A percentile compares a stretch with the other conserved stretches of the same genome.
Evolutionary conservation across 2,113 vertebrate species (phyloP).

Genomic region (Podocnemis expansa): DNA sequence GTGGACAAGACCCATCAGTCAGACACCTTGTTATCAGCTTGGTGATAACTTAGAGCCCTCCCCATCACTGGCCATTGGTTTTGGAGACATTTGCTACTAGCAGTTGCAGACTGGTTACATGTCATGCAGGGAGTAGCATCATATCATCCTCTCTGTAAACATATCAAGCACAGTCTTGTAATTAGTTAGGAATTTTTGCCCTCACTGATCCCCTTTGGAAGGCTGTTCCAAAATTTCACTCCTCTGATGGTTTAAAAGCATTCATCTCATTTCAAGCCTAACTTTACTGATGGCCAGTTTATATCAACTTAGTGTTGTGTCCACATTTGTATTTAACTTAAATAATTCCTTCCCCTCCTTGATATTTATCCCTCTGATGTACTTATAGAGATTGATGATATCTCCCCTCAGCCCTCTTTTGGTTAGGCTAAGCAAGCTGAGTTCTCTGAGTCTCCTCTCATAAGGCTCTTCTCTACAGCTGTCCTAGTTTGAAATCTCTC

Average conservation of each 20-base stretch:
- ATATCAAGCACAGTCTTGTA: background rate
- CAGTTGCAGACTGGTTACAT: too few species aligned
- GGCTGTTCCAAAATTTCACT: background rate
- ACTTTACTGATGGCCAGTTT: background rate
- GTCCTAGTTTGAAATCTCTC: too few species aligned
- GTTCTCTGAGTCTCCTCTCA: too few species aligned
- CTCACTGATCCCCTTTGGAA: background rate
- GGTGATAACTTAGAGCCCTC: background rate
- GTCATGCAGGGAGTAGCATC: background rate
- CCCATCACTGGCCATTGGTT: background rate
- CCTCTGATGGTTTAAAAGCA: background rate
- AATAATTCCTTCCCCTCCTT: background rate
- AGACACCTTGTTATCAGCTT: background rate
- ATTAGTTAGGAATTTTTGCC: background rate
- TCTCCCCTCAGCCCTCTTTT: too few species aligned
- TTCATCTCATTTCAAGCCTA: background rate
- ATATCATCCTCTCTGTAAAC: background rate
- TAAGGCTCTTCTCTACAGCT: too few species aligned
- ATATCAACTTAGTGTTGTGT: background rate
- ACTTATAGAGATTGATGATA: too few species aligned
- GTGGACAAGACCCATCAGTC: background rate
- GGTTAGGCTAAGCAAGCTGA: too few species aligned
- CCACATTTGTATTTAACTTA: background rate
- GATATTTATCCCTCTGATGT: too few species aligned
- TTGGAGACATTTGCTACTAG: background rate